These are phyloP conservation scores for Acropternis orthonyx DNA, from an alignment of 2,797 vertebrate genomes.

Conservation along the genomic window DNA sequence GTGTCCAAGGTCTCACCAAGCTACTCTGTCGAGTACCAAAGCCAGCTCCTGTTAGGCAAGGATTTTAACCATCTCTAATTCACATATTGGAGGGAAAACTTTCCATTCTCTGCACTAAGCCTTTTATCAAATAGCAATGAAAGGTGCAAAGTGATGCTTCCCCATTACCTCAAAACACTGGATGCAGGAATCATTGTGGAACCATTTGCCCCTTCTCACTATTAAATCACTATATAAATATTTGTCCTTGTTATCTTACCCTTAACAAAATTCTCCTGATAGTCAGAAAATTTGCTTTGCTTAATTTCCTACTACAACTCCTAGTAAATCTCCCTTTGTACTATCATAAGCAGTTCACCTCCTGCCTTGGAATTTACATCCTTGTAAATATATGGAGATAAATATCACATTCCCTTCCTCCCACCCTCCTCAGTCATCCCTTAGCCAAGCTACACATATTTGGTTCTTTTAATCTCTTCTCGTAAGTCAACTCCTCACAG, in stretches of 20 bases:
- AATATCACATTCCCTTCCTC: slow-evolving; percentile 3
- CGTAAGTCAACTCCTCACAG: slow-evolving; percentile 2
- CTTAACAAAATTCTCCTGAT: slow-evolving; percentile 34
- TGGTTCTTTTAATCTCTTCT: slow-evolving; percentile 51
- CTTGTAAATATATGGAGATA: slow-evolving; percentile 52
- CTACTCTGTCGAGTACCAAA: not conserved
- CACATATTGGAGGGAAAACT: not conserved
- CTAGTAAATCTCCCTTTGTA: slow-evolving; percentile 67
- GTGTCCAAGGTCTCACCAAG: not conserved
- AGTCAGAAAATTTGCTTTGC: slow-evolving; percentile 47
- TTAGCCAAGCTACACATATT: slow-evolving; percentile 25
- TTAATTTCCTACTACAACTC: slow-evolving; percentile 53
- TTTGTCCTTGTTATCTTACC: not conserved
- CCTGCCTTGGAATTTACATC: slow-evolving; percentile 46
- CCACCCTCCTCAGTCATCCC: not conserved
- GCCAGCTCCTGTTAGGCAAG: not conserved
- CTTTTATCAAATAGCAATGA: not conserved
- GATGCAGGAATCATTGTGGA: not conserved
- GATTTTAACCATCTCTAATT: not conserved
- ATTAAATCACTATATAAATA: not conserved
- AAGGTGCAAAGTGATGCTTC: not conserved
- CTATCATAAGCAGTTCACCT: slow-evolving; percentile 47
- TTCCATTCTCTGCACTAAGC: not conserved
- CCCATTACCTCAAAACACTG: not conserved
- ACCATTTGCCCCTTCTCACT: not conserved